phyloP scores from a whole-genome alignment of 2,888 invertebrate species.

The Operophtera brumata region DNA sequence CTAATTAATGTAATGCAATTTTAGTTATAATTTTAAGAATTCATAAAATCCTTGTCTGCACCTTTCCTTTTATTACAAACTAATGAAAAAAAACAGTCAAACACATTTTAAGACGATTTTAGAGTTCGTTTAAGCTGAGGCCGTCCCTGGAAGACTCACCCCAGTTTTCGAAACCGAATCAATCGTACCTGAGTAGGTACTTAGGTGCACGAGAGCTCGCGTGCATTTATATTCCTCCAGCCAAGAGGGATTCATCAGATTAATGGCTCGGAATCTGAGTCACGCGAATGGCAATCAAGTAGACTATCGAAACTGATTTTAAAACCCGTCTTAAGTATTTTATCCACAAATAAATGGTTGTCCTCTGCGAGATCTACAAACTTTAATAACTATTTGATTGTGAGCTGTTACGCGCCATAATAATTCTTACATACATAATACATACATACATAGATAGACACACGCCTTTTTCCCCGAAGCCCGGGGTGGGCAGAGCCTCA shows the following conservation, averaged over 20 bases:
- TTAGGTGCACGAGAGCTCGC: constrained; percentile 39
- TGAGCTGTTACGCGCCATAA: no score
- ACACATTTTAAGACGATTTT: background rate
- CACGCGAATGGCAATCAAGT: constrained; percentile 29
- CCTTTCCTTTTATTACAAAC: no score
- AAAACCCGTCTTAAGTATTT: constrained; percentile 1
- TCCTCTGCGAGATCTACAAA: no score
- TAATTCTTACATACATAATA: no score
- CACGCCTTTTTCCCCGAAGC: no score
- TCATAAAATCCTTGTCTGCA: no score
- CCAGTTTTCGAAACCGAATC: background rate
- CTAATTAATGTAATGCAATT: no score
- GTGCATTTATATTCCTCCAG: constrained; percentile 34
- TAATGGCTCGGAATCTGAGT: constrained; percentile 21
- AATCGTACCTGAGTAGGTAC: constrained; percentile 2
- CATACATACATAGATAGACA: no score
- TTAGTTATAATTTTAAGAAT: no score
- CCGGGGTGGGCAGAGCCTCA: no score
- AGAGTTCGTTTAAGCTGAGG: background rate
- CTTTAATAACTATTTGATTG: no score
- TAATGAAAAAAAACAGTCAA: no score
- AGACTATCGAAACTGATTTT: constrained; percentile 19
- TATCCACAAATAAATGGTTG: background rate
- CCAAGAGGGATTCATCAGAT: constrained; percentile 20
- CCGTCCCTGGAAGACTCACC: background rate